A percentile compares a stretch with the other conserved stretches of the same genome.
Evolutionary conservation across 2,888 invertebrate species (phyloP).

Genomic region (Emmelina monodactyla): DNA sequence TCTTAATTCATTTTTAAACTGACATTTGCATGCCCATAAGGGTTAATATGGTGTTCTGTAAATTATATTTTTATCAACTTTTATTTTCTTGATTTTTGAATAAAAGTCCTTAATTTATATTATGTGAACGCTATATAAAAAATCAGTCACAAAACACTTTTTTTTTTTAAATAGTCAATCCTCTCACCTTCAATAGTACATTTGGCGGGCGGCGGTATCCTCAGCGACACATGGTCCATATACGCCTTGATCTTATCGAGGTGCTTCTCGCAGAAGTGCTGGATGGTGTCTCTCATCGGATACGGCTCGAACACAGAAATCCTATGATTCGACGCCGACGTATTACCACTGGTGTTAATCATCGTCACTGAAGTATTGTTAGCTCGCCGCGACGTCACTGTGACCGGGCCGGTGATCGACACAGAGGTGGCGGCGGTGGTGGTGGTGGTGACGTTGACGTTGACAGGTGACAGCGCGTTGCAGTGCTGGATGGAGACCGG

Average conservation of each 20-base stretch:
- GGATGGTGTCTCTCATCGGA: conserved; percentile 91
- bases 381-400: conserved; percentile 15
- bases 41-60: no score
- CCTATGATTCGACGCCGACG: conserved; percentile 48
- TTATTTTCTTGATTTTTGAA: no score
- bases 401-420: conserved; percentile 16
- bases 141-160: no score
- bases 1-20: no score
- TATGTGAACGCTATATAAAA: no score
- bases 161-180: no score
- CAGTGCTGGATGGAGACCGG: conserved; percentile 48
- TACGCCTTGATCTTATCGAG: conserved; percentile 89
- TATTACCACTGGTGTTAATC: conserved; percentile 13
- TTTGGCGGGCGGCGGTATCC: conserved; percentile 89
- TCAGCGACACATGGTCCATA: conserved; percentile 85
- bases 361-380: conserved; percentile 19
- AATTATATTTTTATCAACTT: no score
- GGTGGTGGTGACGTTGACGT: conserved; percentile 15
- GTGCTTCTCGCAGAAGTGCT: conserved; percentile 96
- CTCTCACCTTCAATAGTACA: conserved; percentile 92
- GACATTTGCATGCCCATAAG: no score
- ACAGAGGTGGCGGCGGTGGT: conserved; percentile 13
- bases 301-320: conserved; percentile 90
- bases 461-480: conserved; percentile 42
- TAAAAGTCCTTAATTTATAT: no score